Conservation (phyloP, 2,797 vertebrate genomes). For the Tangara arthus region DNA sequence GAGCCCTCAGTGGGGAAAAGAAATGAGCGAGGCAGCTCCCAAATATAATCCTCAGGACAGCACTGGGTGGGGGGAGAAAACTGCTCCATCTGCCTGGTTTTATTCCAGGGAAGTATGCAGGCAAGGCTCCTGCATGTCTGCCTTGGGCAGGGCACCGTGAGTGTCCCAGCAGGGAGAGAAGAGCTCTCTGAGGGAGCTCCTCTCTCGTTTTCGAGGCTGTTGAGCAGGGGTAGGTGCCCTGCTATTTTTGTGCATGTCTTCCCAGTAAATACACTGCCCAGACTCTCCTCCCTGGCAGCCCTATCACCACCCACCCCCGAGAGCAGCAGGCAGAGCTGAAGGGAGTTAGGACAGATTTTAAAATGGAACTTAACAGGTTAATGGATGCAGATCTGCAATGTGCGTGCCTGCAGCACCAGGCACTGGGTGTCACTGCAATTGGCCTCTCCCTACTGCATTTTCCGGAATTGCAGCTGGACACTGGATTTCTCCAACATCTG, state of each 20-base stretch:
- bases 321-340: background rate
- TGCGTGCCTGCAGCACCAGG: background rate
- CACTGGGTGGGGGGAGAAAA: background rate
- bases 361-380: background rate
- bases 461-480: fast-evolving
- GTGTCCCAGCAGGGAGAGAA: background rate
- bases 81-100: background rate
- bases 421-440: fast-evolving
- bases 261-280: background rate
- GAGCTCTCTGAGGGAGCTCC: background rate
- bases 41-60: background rate
- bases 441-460: background rate
- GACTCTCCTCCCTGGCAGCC: background rate
- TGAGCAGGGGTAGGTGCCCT: background rate
- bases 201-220: background rate
- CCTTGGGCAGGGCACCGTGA: background rate
- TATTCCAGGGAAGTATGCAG: fast-evolving
- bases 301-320: fast-evolving
- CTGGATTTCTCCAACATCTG: background rate
- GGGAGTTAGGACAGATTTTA: background rate
- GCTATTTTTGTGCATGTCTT: background rate
- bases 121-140: background rate
- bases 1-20: background rate
- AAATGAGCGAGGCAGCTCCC: fast-evolving
- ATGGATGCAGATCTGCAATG: fast-evolving